These are phyloP conservation scores for Herpetotheres cachinnans DNA, from an alignment of 2,113 vertebrate genomes.

Conservation along the genomic window DNA sequence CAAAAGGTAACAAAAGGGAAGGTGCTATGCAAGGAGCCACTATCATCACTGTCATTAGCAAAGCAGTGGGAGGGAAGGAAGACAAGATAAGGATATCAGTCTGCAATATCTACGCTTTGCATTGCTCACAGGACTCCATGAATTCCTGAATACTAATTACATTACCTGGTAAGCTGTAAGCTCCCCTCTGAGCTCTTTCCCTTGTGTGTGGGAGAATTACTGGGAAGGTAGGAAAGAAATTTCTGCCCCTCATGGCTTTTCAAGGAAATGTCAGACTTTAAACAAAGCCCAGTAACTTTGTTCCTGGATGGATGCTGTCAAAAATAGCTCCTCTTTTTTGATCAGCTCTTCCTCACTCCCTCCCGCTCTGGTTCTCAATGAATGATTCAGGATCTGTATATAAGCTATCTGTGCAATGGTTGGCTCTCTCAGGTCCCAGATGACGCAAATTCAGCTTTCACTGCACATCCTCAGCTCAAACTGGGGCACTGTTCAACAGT, in stretches of 20 bases:
- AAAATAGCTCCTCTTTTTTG: constrained; percentile 25
- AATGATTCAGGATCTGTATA: constrained; percentile 67
- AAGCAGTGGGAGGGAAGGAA: constrained; percentile 33
- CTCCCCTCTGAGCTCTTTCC: neutral
- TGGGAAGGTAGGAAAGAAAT: neutral
- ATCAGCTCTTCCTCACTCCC: constrained; percentile 1
- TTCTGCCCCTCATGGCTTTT: neutral
- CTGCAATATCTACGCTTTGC: neutral
- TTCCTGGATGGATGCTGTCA: neutral
- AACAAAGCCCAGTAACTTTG: neutral
- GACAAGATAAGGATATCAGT: constrained; percentile 21
- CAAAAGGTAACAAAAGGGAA: neutral
- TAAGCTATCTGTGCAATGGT: constrained; percentile 8
- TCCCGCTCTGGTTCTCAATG: constrained; percentile 6
- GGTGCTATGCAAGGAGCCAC: neutral
- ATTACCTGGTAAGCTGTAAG: neutral
- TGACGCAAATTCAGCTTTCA: constrained; percentile 61
- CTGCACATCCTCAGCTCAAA: constrained; percentile 54
- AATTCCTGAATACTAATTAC: constrained; percentile 45
- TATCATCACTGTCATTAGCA: constrained; percentile 13
- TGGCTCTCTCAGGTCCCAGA: constrained; percentile 16
- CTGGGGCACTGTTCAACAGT: constrained; percentile 42
- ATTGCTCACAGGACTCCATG: neutral
- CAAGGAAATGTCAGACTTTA: neutral
- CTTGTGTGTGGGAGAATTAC: neutral